Percentiles rank a stretch among this genome's conserved stretches.
phyloP scores from a whole-genome alignment of 2,888 invertebrate species.

The Caprella mutica region DNA sequence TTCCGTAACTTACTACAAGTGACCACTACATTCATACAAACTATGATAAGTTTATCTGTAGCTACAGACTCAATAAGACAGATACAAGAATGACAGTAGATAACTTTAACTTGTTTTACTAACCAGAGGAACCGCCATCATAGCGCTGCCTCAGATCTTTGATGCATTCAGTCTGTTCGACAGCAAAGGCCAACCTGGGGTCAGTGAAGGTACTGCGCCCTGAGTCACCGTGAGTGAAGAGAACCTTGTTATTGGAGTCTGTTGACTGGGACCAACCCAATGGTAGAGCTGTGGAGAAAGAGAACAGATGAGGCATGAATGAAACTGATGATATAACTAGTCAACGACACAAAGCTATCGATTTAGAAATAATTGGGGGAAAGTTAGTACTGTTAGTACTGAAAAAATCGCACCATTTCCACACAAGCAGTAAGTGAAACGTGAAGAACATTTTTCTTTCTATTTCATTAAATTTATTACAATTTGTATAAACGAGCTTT shows the following conservation, averaged over 20 bases:
- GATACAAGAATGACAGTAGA: not conserved
- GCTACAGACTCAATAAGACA: not conserved
- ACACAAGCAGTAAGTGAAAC: too few relatives aligned
- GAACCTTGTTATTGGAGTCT: slow-evolving; percentile 59
- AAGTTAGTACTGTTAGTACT: too few relatives aligned
- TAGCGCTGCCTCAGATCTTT: slow-evolving; percentile 68
- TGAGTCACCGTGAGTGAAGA: slow-evolving; percentile 56
- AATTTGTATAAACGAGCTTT: too few relatives aligned
- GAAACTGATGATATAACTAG: too few relatives aligned
- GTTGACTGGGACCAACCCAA: slow-evolving; percentile 75
- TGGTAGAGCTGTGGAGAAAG: slow-evolving; percentile 18
- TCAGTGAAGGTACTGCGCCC: slow-evolving; percentile 66
- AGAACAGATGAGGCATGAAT: too few relatives aligned
- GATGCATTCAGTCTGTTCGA: slow-evolving; percentile 62
- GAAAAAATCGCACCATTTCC: too few relatives aligned
- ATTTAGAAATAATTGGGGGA: too few relatives aligned
- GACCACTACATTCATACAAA: not conserved
- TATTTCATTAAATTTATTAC: too few relatives aligned
- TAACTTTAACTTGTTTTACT: slow-evolving; percentile 44
- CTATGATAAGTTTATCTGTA: not conserved
- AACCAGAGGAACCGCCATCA: slow-evolving; percentile 72
- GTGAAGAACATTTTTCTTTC: too few relatives aligned
- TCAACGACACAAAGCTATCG: too few relatives aligned
- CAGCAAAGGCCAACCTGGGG: slow-evolving; percentile 82
- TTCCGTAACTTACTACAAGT: too few relatives aligned